Evolutionary conservation across 2,797 vertebrate species (phyloP), one percentile per base, ranked within the genome.

Genomic region (Propithecus perrieri): DNA sequence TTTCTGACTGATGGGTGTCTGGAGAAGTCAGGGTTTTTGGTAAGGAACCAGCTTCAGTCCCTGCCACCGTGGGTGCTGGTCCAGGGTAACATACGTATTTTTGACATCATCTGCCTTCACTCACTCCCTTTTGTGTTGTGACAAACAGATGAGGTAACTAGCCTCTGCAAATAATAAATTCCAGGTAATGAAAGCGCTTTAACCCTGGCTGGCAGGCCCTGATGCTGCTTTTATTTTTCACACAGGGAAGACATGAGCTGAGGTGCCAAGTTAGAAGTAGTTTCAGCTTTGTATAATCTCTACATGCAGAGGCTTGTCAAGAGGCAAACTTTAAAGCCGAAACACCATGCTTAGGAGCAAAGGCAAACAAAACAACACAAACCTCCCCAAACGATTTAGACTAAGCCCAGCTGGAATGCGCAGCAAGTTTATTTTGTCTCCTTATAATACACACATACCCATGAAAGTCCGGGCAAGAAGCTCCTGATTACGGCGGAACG

Each of bases 241-340:
- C 55, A 50, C 1, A 0, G 38, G 50, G 69, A 43, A 35, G 89
- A 90, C 75, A 79, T 57, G 65, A 71, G 69, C 89, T 46, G 9
- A 93, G 48, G 63, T 7, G 0, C 72, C 72, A 53, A 41, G 59
- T 89, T 75, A 91, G 93, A 95, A 97, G 95, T 50, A 13, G 1
- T 33, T 95, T 85, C 87, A 96, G 13, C 10, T n/a, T 85, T 76
- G 93, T 76, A 74, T 79, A 88, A 93, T 95, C 26, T 71, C 61
- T 41, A 78, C 97, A 78, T 12, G 97, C 5, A 35, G 78, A 38
- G 50, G 61, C 97, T 97, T 95, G 98, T 96, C 74, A 72, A 83
- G 38, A 97, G 61, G 61, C 81, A 43, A 69, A 71, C n/a, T 65
- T 88, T 92, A 88, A 93, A 96, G 57, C 67, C 1, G 4, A 84